Base-by-base conservation (phyloP, 2,888 invertebrate species). In the Acanthosepion esculentum region DNA sequence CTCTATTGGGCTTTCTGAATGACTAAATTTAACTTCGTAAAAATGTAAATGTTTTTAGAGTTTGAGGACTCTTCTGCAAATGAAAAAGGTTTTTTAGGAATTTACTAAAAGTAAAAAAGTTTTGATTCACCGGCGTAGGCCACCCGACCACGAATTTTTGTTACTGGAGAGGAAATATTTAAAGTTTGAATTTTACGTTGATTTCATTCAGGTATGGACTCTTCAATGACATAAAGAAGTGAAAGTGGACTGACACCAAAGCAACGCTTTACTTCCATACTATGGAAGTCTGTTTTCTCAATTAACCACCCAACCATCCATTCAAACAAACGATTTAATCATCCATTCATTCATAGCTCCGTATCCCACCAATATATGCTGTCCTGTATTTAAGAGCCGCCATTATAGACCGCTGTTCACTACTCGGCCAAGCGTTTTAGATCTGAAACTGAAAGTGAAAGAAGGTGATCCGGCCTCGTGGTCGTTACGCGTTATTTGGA, bases 301-400 rank as follows among this genome's bases (percentile, higher is more conserved):
- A 78, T 78, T n/a, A 78, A n/a, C 78, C n/a, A n/a, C n/a, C n/a
- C 78, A 78, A 78, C 78, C 78, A 78, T 78, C 78, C 78, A n/a
- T 78, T 78, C 78, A 78, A 33, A 78, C 78, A 78, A 78, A 78
- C 78, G 78, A 18, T 78, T 10, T n/a, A 78, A 78, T 15, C 78
- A 33, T 78, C 78, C 78, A 78, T 78, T 78, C 78, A 78, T 4
- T 78, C 78, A 33, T 78, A 33, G 78, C 78, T 78, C 78, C 78
- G 78, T 78, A 78, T 78, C 15, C 12, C 78, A 78, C 78, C 10
- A 78, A 78, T 78, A 12, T 78, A 78, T 78, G n/a, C 78, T 78
- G 33, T n/a, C 33, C 78, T n/a, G 78, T 78, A 78, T 78, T 78
- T 78, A 78, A 78, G 78, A 33, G 78, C 15, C 78, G 78, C 78